Evolutionary conservation across 1,140 invertebrate species (phyloP), one percentile per base, ranked within the genome.

Genomic region (Melitaea cinxia): DNA sequence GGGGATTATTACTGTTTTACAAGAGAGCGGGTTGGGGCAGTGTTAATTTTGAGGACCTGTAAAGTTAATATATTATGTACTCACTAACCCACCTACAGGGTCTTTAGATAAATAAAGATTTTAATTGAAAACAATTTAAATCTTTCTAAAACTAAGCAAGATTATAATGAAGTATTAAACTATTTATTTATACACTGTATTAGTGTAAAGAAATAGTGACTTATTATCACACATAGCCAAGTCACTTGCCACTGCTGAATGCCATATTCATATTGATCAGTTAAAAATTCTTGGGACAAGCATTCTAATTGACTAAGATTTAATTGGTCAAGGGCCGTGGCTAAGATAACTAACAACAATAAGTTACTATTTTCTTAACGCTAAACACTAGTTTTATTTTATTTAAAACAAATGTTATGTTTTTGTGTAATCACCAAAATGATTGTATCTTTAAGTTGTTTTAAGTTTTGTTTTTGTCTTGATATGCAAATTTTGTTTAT

Each of bases 101-200:
- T 42, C 37, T 42, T 17, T 42, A 17, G 37, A 19, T 12, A 5
- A 17, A 42, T 42, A 42, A 1, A 9, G 7, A n/a, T n/a, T n/a
- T n/a, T 17, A 42, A 17, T 17, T 37, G 35, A 37, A 14, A 14
- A 12, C 35, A 14, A 37, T 37, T n/a, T 14, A 28, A 28, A 17
- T 17, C 15, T 17, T n/a, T 1, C 7, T 12, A 33, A 33, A 9
- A 12, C 3, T 42, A 17, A 42, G 5, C 17, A 5, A 15, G 15
- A 15, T 42, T 15, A 6, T 6, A 17, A 7, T 42, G 17, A 42
- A 42, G 37, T 42, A 42, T 42, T 42, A 42, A 4, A 42, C 37
- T 19, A 42, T 42, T 39, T 39, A 39, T 39, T 42, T 42, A 12
- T 17, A 42, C n/a, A n/a, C n/a, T n/a, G n/a, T n/a, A n/a, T n/a